Evolutionary conservation across 2,888 invertebrate species (phyloP).

Genomic region (Trissolcus japonicus): DNA sequence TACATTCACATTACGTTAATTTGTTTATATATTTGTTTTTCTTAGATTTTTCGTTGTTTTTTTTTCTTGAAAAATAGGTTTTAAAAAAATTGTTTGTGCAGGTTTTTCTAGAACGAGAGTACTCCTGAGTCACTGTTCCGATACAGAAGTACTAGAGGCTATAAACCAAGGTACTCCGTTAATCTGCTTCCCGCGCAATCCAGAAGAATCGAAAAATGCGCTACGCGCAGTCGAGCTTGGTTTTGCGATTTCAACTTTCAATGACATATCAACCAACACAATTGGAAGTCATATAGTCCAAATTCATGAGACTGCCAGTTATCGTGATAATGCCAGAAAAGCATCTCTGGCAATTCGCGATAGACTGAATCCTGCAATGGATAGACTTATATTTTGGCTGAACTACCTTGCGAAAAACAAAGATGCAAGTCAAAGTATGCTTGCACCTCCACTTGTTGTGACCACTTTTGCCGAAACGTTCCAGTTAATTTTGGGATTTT

Average conservation of each 20-base stretch:
- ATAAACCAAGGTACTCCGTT: slow-evolving; percentile 72
- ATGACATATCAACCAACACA: slow-evolving; percentile 57
- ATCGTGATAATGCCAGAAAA: slow-evolving; percentile 68
- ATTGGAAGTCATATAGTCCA: slow-evolving; percentile 60
- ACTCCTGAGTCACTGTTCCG: slow-evolving; percentile 70
- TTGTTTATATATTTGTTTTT: too few species aligned
- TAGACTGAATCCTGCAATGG: slow-evolving; percentile 69
- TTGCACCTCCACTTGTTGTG: slow-evolving; percentile 59
- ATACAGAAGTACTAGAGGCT: slow-evolving; percentile 70
- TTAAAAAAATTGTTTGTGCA: slow-evolving; percentile 30
- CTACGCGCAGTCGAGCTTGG: slow-evolving; percentile 66
- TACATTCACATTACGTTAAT: too few species aligned
- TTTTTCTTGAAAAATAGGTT: not conserved
- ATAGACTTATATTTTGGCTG: slow-evolving; percentile 70
- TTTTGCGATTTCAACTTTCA: slow-evolving; percentile 61
- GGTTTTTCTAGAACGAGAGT: slow-evolving; percentile 70
- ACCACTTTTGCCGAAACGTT: slow-evolving; percentile 67
- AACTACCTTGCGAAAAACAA: slow-evolving; percentile 67
- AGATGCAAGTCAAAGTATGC: slow-evolving; percentile 63
- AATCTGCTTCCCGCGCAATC: slow-evolving; percentile 70
- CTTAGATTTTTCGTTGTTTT: too few species aligned
- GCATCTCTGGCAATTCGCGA: slow-evolving; percentile 71
- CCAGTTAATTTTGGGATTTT: slow-evolving; percentile 65
- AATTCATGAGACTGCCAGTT: slow-evolving; percentile 65
- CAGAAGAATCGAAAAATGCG: slow-evolving; percentile 66